Evolutionary conservation across 2,797 vertebrate genomes (phyloP).

Genomic region (Staurois parvus): DNA sequence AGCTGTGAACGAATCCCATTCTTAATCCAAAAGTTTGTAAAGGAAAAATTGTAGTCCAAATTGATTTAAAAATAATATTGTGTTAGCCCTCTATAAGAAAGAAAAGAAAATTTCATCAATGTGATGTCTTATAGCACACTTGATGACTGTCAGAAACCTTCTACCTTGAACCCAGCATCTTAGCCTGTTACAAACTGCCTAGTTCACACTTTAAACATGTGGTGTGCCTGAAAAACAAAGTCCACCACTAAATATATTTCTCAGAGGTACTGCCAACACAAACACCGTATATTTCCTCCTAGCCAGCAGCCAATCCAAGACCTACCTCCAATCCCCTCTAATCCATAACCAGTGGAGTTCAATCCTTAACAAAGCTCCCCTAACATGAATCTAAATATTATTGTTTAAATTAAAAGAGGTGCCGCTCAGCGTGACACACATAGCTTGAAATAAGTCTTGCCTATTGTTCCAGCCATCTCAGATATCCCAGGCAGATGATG

Average conservation of each 20-base stretch:
- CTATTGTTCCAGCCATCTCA: slow-evolving; percentile 75
- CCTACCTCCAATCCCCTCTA: slow-evolving; percentile 70
- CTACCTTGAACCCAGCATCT: slow-evolving; percentile 72
- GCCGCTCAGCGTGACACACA: slow-evolving; percentile 65
- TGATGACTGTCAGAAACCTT: slow-evolving; percentile 54
- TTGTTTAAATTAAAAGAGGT: slow-evolving; percentile 59
- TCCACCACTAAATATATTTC: slow-evolving; percentile 87
- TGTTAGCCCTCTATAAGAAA: slow-evolving; percentile 29
- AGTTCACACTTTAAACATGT: slow-evolving; percentile 67
- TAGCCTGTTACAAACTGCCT: slow-evolving; percentile 64
- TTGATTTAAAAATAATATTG: slow-evolving; percentile 2
- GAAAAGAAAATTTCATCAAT: slow-evolving; percentile 17
- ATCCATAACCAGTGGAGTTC: slow-evolving; percentile 66
- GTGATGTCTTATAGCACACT: slow-evolving; percentile 47
- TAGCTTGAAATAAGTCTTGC: slow-evolving; percentile 76
- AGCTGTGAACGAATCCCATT: slow-evolving; percentile 35
- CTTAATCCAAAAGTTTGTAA: slow-evolving; percentile 36
- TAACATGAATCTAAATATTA: slow-evolving; percentile 67
- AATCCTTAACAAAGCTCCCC: slow-evolving; percentile 66
- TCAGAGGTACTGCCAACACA: slow-evolving; percentile 81
- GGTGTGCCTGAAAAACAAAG: slow-evolving; percentile 76
- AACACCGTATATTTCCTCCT: slow-evolving; percentile 80
- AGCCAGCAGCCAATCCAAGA: slow-evolving; percentile 76
- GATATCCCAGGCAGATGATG: slow-evolving; percentile 72
- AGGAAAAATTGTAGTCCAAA: slow-evolving; percentile 36